These are phyloP conservation scores for Gulo gulo DNA, from an alignment of 2,113 vertebrate genomes.

Conservation along the genomic window DNA sequence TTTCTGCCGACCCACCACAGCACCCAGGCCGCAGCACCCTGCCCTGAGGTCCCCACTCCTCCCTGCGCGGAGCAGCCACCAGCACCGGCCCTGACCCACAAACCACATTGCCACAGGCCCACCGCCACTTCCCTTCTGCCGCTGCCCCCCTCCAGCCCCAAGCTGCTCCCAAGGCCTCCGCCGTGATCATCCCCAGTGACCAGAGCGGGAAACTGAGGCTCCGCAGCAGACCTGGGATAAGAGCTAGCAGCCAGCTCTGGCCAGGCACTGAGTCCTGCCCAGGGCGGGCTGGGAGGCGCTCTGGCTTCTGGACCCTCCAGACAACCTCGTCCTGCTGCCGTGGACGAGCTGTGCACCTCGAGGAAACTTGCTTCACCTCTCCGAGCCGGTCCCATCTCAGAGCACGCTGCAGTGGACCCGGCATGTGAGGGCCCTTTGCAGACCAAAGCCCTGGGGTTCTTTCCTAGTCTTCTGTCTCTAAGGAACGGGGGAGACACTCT, in stretches of 20 bases:
- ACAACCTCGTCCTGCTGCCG: background rate
- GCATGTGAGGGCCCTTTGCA: too few species aligned
- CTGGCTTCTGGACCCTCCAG: background rate
- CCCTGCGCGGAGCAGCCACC: rapidly evolving
- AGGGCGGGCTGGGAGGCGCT: too few species aligned
- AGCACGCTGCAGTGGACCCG: background rate
- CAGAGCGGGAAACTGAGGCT: background rate
- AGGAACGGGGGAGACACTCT: background rate
- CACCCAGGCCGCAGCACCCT: too few species aligned
- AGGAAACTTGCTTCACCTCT: background rate
- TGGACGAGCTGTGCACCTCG: too few species aligned
- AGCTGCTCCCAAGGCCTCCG: rapidly evolving
- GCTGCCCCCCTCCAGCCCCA: background rate
- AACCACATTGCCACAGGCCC: rapidly evolving
- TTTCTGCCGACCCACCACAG: background rate
- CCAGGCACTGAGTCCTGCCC: background rate
- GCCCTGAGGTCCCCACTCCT: background rate
- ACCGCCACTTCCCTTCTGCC: background rate
- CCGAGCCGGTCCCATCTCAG: background rate
- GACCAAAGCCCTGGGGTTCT: background rate
- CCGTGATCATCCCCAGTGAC: rapidly evolving
- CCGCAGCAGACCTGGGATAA: background rate
- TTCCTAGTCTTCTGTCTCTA: background rate
- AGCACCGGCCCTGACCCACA: background rate
- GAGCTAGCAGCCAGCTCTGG: background rate